phyloP scores from a whole-genome alignment of 2,888 invertebrate genomes.

The Pherbina coryleti region DNA sequence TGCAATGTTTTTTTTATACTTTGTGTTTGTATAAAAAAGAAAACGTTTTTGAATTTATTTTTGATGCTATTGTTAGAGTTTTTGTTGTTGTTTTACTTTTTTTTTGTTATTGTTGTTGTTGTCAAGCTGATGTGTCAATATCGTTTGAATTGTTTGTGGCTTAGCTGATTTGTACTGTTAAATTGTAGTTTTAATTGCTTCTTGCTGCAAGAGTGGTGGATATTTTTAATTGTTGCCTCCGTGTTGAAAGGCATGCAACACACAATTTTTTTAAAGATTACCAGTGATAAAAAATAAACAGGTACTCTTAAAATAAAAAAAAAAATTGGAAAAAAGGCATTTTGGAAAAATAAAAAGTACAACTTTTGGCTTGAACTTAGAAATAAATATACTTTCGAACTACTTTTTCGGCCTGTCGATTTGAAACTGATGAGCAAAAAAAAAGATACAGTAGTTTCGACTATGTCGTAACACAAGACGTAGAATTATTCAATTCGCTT shows the following conservation, averaged over 20 bases:
- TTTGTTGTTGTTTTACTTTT: neutral
- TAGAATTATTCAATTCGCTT: no score
- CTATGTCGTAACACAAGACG: no score
- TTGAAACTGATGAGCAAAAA: no score
- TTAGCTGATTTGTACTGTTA: slow-evolving; percentile 22
- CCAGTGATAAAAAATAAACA: neutral
- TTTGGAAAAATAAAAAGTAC: no score
- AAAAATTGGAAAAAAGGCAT: no score
- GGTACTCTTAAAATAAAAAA: no score
- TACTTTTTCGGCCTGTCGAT: no score
- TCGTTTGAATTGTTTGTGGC: slow-evolving; percentile 43
- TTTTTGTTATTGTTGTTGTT: slow-evolving; percentile 28
- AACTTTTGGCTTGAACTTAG: no score
- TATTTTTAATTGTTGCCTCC: slow-evolving; percentile 13
- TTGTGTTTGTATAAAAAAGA: neutral
- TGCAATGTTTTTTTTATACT: neutral
- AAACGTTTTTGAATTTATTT: neutral
- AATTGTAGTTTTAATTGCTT: slow-evolving; percentile 24
- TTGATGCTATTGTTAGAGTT: neutral
- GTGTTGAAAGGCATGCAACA: neutral
- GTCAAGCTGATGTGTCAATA: slow-evolving; percentile 65
- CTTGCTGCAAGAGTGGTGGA: neutral
- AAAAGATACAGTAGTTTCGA: no score
- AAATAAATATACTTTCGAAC: no score
- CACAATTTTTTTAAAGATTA: neutral